Base-by-base conservation (phyloP, 1,140 invertebrate species). In the Drosophila teissieri region DNA sequence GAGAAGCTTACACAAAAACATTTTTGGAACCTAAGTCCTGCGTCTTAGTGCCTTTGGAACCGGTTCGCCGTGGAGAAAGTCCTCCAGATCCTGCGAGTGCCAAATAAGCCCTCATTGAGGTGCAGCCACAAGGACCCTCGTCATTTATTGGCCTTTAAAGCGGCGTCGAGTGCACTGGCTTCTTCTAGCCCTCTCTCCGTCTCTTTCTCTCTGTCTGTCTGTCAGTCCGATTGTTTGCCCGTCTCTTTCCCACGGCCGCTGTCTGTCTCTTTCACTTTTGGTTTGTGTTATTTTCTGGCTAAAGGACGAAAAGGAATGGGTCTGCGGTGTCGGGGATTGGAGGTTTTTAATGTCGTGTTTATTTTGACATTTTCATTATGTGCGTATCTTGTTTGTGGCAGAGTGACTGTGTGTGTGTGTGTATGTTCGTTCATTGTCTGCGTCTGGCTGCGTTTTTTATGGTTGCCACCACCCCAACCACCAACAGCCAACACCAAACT, bases 331-430 rank as follows among this genome's bases (percentile, higher is more conserved):
- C 34, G 44, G 36, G 53, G 51, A 57, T 70, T 57, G 36, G 52
- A 57, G 70, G 70, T 89, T 89, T 89, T 89, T 89, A 89, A 89
- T 89, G 84, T 89, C 85, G 84, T 89, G 84, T 89, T 89, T 89
- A 89, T 89, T 89, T 89, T 89, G 80, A 89, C 84, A 89, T 89
- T 89, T 89, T 89, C 84, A 88, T 88, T 88, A 88, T 89, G 84
- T 77, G 84, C 73, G 55, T 77, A 44, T 56, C 54, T 67, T 64
- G 46, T 65, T 49, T 53, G 34, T 55, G 58, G 57, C 53, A 53
- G 22, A 58, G 46, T 55, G 53, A 63, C 42, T 64, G 74, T 78
- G 42, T 73, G 24, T 52, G 44, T 65, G 27, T 53, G 40, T 57
- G 49, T 62, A 55, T 73, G 34, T 81, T 64, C 54, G 60, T 64